Evolutionary conservation across 1,140 invertebrate genomes (phyloP).

Genomic region (Sycobia sp.): DNA sequence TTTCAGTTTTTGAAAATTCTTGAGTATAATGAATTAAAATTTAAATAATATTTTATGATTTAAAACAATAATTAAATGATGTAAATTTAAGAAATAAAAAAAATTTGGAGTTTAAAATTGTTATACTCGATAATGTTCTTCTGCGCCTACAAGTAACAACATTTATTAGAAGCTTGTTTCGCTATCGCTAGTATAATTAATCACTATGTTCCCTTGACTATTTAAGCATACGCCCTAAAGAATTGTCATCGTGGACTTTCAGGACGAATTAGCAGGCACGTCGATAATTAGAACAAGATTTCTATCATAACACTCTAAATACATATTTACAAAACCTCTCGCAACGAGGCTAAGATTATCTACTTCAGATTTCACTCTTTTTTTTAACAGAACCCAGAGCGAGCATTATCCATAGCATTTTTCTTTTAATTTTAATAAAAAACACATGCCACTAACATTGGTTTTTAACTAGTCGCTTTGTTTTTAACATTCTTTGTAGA

Average conservation of each 20-base stretch:
- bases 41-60: background rate
- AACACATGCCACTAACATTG: slow-evolving; percentile 31
- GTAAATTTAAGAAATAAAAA: background rate
- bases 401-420: slow-evolving; percentile 40
- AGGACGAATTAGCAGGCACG: slow-evolving; percentile 50
- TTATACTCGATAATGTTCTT: slow-evolving; percentile 9
- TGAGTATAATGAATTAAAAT: background rate
- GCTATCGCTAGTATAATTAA: slow-evolving; percentile 11
- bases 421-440: slow-evolving; percentile 38
- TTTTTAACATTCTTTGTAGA: slow-evolving; percentile 29
- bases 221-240: slow-evolving; percentile 29
- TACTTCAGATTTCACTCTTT: slow-evolving; percentile 36
- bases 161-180: slow-evolving; percentile 20
- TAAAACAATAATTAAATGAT: background rate
- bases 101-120: slow-evolving; percentile 15
- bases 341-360: slow-evolving; percentile 39
- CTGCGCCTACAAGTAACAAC: slow-evolving; percentile 21
- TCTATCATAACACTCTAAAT: slow-evolving; percentile 61
- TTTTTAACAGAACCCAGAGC: slow-evolving; percentile 44
- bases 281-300: slow-evolving; percentile 58
- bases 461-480: slow-evolving; percentile 24
- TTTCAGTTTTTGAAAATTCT: slow-evolving; percentile 23
- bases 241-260: slow-evolving; percentile 21
- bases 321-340: slow-evolving; percentile 59
- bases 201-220: slow-evolving; percentile 32